Conservation (phyloP, 1,140 invertebrate genomes). For the Lepidurus couesii region DNA sequence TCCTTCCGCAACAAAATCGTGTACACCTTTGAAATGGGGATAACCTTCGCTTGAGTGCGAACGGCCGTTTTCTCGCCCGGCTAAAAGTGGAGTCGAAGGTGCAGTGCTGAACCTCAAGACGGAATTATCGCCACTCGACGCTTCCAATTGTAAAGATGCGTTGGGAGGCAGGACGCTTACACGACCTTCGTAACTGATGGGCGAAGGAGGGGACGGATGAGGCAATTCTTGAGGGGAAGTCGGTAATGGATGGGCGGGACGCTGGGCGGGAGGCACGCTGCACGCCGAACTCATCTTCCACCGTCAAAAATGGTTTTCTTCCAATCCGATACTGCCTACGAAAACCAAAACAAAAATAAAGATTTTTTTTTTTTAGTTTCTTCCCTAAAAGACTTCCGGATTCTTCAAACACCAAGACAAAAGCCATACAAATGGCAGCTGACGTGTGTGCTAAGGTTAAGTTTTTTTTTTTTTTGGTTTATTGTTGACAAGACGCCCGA, state of each 20-base stretch:
- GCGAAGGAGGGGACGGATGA: slow-evolving; percentile 25
- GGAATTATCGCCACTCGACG: background rate
- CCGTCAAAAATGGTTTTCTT: background rate
- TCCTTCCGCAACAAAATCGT: background rate
- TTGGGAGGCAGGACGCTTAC: slow-evolving; percentile 38
- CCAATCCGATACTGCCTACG: background rate
- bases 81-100: background rate
- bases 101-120: background rate
- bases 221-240: background rate
- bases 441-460: background rate
- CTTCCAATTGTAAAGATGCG: slow-evolving; percentile 2
- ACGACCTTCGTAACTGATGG: slow-evolving; percentile 40
- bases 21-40: background rate
- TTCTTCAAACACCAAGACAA: background rate
- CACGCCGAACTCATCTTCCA: slow-evolving; percentile 32
- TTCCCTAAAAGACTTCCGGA: background rate
- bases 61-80: background rate
- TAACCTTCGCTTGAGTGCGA: background rate
- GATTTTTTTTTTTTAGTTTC: background rate
- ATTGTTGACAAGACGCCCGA: background rate
- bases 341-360: background rate
- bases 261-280: slow-evolving; percentile 30
- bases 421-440: background rate
- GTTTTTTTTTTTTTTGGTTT: slow-evolving; percentile 4
- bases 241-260: slow-evolving; percentile 22